A percentile compares a stretch with the other conserved stretches of the same genome.
phyloP scores from a whole-genome alignment of 2,888 invertebrate genomes.

The Leptinotarsa peninsularis region DNA sequence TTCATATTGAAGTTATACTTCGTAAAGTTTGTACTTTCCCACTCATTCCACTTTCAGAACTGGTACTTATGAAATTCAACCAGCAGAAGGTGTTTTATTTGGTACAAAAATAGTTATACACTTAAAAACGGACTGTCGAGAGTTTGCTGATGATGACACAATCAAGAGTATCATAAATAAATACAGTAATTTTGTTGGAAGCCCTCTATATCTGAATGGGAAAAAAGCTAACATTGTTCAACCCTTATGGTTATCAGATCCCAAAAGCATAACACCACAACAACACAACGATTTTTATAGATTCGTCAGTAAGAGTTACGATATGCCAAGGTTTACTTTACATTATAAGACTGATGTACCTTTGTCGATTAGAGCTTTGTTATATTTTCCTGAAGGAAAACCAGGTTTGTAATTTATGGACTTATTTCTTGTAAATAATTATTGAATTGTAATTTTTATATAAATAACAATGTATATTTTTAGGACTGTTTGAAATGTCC shows the following conservation, averaged over 20 bases:
- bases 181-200: constrained; percentile 97
- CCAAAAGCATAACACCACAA: constrained; percentile 85
- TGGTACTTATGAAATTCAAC: constrained; percentile 89
- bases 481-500: constrained; percentile 88
- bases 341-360: constrained; percentile 96
- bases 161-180: constrained; percentile 91
- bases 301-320: constrained; percentile 87
- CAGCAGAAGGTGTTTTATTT: constrained; percentile 83
- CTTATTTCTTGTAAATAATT: neutral
- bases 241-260: constrained; percentile 94
- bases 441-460: constrained; percentile 29
- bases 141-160: constrained; percentile 88
- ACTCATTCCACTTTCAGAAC: constrained; percentile 69
- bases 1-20: neutral
- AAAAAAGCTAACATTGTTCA: constrained; percentile 88
- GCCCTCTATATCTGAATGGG: constrained; percentile 91
- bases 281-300: constrained; percentile 94
- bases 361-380: constrained; percentile 86
- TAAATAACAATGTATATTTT: constrained; percentile 18
- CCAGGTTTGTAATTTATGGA: constrained; percentile 55
- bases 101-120: constrained; percentile 95
- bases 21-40: neutral
- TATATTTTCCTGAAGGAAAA: constrained; percentile 93
- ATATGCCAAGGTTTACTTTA: constrained; percentile 87
- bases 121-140: constrained; percentile 87